Base-by-base conservation (phyloP, 2,888 invertebrate genomes). In the Limenitis camilla region DNA sequence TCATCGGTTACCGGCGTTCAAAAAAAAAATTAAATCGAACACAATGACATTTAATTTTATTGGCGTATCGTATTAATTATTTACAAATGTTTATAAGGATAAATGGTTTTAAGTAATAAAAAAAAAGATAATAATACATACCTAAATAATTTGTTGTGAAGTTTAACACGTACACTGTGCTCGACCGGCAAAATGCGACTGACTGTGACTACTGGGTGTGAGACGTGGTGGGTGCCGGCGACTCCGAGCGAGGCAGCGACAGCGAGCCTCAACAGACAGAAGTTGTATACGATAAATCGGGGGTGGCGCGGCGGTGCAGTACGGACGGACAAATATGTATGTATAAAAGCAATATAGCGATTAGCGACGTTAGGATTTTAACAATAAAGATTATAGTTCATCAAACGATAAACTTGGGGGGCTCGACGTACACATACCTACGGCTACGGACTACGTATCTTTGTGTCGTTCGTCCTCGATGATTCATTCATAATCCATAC, bases 121-220 rank as follows among this genome's bases (percentile, higher is more conserved):
- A 43, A 35, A 57, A 58, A 58, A 59, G 59, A 66, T 67, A 62
- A 39, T 59, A 58, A 54, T 56, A 78, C 82, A 80, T 69, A 83
- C 81, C 76, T 75, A 74, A 67, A 57, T 68, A 66, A 60, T 69
- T 71, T 72, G 70, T 69, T 68, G 72, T 66, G 64, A 63, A 47
- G 60, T 67, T 53, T 56, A 60, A 58, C 54, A 62, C 77, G 81
- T 76, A 71, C 78, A 78, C 79, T 67, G 61, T 64, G 64, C 59
- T 61, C 69, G 72, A 68, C 67, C 70, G 76, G 72, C 73, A 71
- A 73, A 72, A 70, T 62, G 69, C 77, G 76, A 83, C 84, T 84
- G 79, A n/a, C n/a, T n/a, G n/a, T n/a, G n/a, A n/a, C n/a, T n/a
- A n/a, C n/a, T n/a, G n/a, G n/a, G n/a, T n/a, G n/a, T n/a, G n/a